phyloP scores from a whole-genome alignment of 2,113 vertebrate genomes.

The Phodopus roborovskii region DNA sequence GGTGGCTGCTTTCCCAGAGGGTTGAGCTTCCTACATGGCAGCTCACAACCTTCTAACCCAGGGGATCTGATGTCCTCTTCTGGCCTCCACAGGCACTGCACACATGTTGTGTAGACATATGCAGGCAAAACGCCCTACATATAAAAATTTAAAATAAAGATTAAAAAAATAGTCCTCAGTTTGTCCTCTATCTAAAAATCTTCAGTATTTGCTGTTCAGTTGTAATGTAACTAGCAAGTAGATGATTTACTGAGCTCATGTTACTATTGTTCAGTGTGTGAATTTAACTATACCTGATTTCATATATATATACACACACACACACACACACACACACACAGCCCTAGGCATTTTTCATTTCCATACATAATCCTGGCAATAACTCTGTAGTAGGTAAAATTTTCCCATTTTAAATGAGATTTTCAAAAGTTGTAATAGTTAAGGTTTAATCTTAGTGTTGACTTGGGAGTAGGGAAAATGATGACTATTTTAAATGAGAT shows the following conservation, averaged over 20 bases:
- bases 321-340: background rate
- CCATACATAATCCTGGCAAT: background rate
- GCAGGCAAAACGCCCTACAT: background rate
- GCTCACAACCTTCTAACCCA: background rate
- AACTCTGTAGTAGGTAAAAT: slow-evolving; percentile 19
- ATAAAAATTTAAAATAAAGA: background rate
- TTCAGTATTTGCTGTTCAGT: background rate
- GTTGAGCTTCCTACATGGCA: background rate
- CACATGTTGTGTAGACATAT: background rate
- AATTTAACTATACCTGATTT: slow-evolving; percentile 30
- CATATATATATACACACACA: too few relatives aligned
- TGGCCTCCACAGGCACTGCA: background rate
- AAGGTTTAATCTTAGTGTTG: background rate
- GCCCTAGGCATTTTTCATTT: slow-evolving; percentile 27
- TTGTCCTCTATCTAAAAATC: slow-evolving; percentile 38
- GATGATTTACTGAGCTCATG: slow-evolving; percentile 45
- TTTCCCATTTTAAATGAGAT: slow-evolving; percentile 8
- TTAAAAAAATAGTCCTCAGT: background rate
- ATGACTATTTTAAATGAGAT: slow-evolving; percentile 12
- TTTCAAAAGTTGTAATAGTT: slow-evolving; percentile 22
- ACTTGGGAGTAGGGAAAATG: background rate
- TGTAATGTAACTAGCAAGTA: slow-evolving; percentile 4
- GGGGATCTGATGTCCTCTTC: background rate
- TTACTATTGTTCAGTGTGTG: slow-evolving; percentile 7
- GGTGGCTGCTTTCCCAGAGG: background rate